Evolutionary conservation across 2,113 vertebrate species (phyloP).

Genomic region (Aviceda subcristata): DNA sequence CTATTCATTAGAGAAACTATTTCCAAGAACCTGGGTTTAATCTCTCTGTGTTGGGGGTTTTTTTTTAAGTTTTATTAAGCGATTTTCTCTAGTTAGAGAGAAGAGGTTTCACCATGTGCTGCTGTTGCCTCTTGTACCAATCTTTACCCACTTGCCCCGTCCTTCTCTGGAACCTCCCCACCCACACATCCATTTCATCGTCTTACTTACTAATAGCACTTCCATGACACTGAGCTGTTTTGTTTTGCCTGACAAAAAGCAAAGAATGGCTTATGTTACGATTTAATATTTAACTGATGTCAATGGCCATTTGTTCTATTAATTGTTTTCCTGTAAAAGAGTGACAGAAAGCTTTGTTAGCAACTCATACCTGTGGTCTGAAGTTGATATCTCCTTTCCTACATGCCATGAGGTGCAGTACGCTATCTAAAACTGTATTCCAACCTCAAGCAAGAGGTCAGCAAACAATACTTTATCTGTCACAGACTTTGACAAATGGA

Average conservation of each 20-base stretch:
- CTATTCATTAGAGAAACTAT: neutral
- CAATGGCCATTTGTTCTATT: neutral
- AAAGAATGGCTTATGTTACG: neutral
- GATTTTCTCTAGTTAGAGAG: neutral
- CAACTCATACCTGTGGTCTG: neutral
- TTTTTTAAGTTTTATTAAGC: neutral
- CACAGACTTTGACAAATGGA: neutral
- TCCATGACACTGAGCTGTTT: neutral
- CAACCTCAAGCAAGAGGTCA: neutral
- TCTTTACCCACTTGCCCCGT: neutral
- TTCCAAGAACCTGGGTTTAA: neutral
- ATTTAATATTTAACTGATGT: slow-evolving; percentile 1
- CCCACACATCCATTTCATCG: slow-evolving; percentile 32
- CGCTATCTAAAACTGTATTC: neutral
- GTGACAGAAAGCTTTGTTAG: slow-evolving; percentile 1
- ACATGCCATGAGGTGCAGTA: neutral
- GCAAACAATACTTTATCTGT: neutral
- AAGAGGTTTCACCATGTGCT: neutral
- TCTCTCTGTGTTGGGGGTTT: neutral
- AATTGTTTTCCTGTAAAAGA: neutral
- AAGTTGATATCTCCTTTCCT: neutral
- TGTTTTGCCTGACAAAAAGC: neutral
- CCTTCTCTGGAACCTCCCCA: slow-evolving; percentile 39
- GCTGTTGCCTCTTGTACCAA: neutral
- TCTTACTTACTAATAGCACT: neutral